Evolutionary conservation across 1,140 invertebrate species (phyloP), one percentile per base, ranked within the genome.

Genomic region (Drosophila busckii): DNA sequence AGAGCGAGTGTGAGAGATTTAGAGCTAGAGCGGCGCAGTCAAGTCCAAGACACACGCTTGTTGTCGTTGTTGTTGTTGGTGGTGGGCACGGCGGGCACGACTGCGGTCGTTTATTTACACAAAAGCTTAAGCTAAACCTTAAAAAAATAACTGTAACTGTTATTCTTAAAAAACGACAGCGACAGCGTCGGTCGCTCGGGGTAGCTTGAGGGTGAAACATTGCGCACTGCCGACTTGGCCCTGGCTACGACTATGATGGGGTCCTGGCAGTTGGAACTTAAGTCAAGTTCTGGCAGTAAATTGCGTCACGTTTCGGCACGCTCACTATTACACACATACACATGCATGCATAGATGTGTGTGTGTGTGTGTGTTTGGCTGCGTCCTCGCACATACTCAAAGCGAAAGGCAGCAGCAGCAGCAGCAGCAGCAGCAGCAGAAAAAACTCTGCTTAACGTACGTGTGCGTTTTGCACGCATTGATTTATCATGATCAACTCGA

Each of bases 71-170:
- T 13, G 38, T 15, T 13, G 34, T 22, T 34, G 64, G 76, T 65
- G 65, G 69, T 59, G 58, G 42, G 35, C 13, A 13, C 32, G 38
- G 29, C 13, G 32, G 35, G 70, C 60, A 69, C 69, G 75, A 83
- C 75, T 82, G 75, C 80, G 76, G 75, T 75, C 75, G 75, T 82
- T 82, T 82, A 82, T 82, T 82, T 82, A 82, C 75, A 82, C 75
- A 82, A 82, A 82, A 82, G 75, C 75, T 82, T 82, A 82, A 82
- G 75, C 75, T 82, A 82, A 82, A 82, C 75, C 75, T 82, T 82
- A 82, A 82, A 82, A 82, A 82, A 82, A 82, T 82, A 82, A 82
- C 75, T 82, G 65, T 66, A 75, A 80, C 75, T 69, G 75, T 78
- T 78, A 78, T 78, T 78, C 75, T 73, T 68, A 80, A 80, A 82